Conservation (phyloP, 1,140 invertebrate genomes). For the Musca vetustissima region DNA sequence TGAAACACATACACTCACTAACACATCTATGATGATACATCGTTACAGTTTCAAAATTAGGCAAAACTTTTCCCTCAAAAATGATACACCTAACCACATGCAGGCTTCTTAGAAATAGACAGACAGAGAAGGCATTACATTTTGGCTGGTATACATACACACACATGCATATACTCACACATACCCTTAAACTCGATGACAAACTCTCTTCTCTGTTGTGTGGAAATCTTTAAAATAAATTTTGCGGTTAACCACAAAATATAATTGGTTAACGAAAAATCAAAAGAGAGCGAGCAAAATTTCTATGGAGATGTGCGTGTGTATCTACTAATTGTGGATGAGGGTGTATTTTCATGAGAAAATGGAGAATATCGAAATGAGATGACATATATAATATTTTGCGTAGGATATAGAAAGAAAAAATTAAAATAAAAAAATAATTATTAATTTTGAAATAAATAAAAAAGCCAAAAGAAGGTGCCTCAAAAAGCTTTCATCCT, state of each 20-base stretch:
- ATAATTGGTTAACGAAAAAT: conserved; percentile 51
- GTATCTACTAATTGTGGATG: background rate
- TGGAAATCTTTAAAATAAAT: conserved; percentile 54
- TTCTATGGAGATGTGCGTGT: too few species aligned
- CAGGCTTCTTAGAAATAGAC: background rate
- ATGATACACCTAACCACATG: background rate
- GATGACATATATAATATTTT: too few species aligned
- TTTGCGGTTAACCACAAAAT: conserved; percentile 57
- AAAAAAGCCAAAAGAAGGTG: too few species aligned
- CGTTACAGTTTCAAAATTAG: background rate
- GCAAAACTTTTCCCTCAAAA: conserved; percentile 1
- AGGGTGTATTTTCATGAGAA: background rate
- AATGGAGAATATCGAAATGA: background rate
- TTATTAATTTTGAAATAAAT: too few species aligned
- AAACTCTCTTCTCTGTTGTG: background rate
- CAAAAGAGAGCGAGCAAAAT: conserved; percentile 29
- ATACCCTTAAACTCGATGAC: too few species aligned
- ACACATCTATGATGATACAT: background rate
- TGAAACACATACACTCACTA: background rate
- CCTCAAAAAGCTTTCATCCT: too few species aligned
- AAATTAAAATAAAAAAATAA: too few species aligned
- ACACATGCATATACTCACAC: background rate
- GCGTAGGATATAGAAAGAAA: too few species aligned
- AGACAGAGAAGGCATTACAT: background rate
- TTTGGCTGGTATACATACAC: background rate